These are phyloP conservation scores for Autographa pulchrina DNA, from an alignment of 2,888 invertebrate species.

Conservation along the genomic window DNA sequence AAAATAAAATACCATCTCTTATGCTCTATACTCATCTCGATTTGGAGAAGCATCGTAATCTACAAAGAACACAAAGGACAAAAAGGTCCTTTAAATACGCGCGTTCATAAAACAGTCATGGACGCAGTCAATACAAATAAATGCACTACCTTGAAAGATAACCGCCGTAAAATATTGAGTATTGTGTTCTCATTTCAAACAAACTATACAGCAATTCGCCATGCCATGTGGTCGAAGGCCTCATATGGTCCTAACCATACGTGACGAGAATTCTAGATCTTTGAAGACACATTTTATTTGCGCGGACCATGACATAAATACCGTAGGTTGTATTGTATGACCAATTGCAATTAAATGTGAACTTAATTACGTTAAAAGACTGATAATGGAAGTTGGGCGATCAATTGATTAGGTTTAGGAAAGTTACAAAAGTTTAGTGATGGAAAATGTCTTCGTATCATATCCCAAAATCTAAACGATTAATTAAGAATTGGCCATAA, in stretches of 20 bases:
- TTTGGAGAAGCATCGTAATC: too few relatives aligned
- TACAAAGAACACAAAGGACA: not conserved
- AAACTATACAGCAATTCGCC: constrained; percentile 46
- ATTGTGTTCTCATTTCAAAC: constrained; percentile 41
- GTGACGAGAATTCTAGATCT: constrained; percentile 43
- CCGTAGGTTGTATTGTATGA: constrained; percentile 16
- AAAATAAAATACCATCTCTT: too few relatives aligned
- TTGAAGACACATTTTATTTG: constrained; percentile 23
- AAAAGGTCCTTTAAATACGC: not conserved
- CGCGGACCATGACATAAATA: constrained; percentile 44
- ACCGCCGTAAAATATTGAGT: constrained; percentile 31
- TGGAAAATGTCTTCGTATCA: too few relatives aligned
- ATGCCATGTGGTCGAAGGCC: constrained; percentile 39
- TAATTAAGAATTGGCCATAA: too few relatives aligned
- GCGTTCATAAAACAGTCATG: not conserved
- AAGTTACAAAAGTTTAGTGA: too few relatives aligned
- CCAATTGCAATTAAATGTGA: constrained; percentile 5
- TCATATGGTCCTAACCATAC: constrained; percentile 45
- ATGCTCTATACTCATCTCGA: too few relatives aligned
- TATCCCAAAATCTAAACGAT: too few relatives aligned
- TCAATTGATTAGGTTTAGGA: not conserved
- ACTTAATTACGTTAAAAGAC: not conserved
- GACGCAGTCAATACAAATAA: constrained; percentile 2
- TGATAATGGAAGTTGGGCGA: not conserved
- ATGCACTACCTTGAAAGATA: constrained; percentile 40